Evolutionary conservation across 2,888 invertebrate genomes (phyloP), one percentile per base, ranked within the genome.

Genomic region (Deilephila porcellus): DNA sequence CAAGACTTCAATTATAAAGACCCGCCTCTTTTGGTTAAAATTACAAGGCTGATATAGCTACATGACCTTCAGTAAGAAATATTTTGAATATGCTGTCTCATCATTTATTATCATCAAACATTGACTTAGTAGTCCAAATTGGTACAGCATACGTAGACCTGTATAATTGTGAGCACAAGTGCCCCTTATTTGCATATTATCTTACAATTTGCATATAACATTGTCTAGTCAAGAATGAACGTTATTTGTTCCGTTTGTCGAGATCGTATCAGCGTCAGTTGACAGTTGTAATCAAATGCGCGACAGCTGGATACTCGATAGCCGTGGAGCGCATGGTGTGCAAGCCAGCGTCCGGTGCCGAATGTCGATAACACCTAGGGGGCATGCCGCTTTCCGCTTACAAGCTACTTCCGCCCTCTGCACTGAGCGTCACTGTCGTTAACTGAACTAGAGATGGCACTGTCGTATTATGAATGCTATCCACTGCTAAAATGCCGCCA

Each of bases 311-410:
- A 56, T 56, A 56, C 56, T 67, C 67, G 67, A 67, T 67, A 52
- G 45, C 67, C 67, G 45, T 67, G 67, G 67, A 67, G 17, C 8
- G 37, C n/a, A 63, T 32, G 34, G 32, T 19, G 56, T 37, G 60
- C 52, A 71, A 71, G 71, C 60, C 67, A 67, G 70, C 71, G 71
- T 62, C 67, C 71, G 70, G 4, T 62, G 63, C 34, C 59, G 75
- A 72, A 75, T 75, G 70, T 72, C 73, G 73, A 73, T 72, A 53
- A 56, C 56, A 59, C 59, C 71, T 53, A 73, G 71, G 62, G 25
- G 67, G 67, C 70, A 64, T 19, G 60, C 37, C 37, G 37, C 71
- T 73, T 71, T 75, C 75, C 75, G 75, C 71, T 56, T 73, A 60
- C 64, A n/a, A 62, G 25, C 52, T 60, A 71, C 56, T 73, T 73